phyloP scores from a whole-genome alignment of 2,797 vertebrate species.

The Malacoctenus gilli region DNA sequence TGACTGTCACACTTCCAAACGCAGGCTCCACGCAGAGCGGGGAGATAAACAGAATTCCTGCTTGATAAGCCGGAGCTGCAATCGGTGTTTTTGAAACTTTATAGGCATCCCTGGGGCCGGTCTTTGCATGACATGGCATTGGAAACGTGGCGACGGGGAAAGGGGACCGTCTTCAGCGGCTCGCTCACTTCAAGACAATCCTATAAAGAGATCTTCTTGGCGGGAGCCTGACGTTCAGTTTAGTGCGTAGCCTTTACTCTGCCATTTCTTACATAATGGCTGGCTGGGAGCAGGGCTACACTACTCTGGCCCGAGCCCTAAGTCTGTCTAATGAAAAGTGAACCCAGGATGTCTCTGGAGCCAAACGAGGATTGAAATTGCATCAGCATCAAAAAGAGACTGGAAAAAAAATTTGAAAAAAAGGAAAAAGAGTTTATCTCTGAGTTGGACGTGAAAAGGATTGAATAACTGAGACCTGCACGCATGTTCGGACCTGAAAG shows the following conservation, averaged over 20 bases:
- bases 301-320: background rate
- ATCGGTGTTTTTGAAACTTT: conserved; percentile 34
- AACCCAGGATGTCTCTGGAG: conserved; percentile 7
- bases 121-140: conserved; percentile 9
- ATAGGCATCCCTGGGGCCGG: conserved; percentile 8
- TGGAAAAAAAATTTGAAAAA: too few species aligned
- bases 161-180: conserved; percentile 16
- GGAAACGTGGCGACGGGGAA: conserved; percentile 16
- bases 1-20: conserved; percentile 64
- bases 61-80: conserved; percentile 41
- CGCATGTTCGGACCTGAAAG: background rate
- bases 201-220: conserved; percentile 61
- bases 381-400: too few species aligned
- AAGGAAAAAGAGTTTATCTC: too few species aligned
- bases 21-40: conserved; percentile 28
- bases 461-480: background rate
- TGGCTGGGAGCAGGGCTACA: conserved; percentile 12
- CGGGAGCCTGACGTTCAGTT: conserved; percentile 35
- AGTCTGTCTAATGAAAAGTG: conserved; percentile 29
- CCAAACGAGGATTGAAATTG: background rate
- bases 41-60: conserved; percentile 58
- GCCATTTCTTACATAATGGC: conserved; percentile 64
- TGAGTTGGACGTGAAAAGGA: too few species aligned
- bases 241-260: conserved; percentile 40
- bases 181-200: conserved; percentile 57